Conservation (phyloP, 2,888 invertebrate species). For the Eristalis arbustorum region DNA sequence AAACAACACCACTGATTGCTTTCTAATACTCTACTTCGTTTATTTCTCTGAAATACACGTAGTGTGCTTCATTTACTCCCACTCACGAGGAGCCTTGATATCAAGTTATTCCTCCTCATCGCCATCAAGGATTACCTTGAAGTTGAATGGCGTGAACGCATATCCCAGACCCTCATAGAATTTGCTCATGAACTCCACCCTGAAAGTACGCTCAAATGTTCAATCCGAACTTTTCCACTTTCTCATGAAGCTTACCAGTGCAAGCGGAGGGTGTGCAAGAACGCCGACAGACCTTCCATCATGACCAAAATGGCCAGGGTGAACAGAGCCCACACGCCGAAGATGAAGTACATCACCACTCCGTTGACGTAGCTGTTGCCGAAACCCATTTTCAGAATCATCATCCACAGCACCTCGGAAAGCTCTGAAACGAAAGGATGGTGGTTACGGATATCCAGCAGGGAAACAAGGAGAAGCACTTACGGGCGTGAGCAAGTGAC, state of each 20-base stretch:
- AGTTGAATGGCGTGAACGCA: constrained; percentile 91
- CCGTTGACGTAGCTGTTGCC: constrained; percentile 84
- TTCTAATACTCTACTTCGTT: neutral
- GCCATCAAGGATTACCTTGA: constrained; percentile 86
- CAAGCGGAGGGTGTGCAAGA: constrained; percentile 97
- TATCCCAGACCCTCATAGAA: constrained; percentile 92
- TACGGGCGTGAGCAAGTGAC: constrained; percentile 96
- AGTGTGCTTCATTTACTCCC: neutral
- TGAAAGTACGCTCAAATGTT: constrained; percentile 75
- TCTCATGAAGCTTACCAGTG: constrained; percentile 87
- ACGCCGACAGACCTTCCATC: constrained; percentile 99
- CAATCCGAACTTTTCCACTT: neutral
- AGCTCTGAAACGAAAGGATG: constrained; percentile 82
- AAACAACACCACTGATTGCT: neutral
- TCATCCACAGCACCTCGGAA: constrained; percentile 94
- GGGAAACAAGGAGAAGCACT: constrained; percentile 75
- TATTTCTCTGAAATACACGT: neutral
- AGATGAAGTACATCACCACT: constrained; percentile 90
- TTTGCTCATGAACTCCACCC: constrained; percentile 98
- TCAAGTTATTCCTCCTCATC: constrained; percentile 80
- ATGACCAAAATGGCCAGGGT: constrained; percentile 97
- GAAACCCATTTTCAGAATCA: constrained; percentile 91
- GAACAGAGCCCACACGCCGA: constrained; percentile 94
- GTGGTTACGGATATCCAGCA: neutral
- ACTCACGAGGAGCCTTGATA: neutral